Conservation (phyloP, 2,888 invertebrate genomes). For the Limnephilus auricula region DNA sequence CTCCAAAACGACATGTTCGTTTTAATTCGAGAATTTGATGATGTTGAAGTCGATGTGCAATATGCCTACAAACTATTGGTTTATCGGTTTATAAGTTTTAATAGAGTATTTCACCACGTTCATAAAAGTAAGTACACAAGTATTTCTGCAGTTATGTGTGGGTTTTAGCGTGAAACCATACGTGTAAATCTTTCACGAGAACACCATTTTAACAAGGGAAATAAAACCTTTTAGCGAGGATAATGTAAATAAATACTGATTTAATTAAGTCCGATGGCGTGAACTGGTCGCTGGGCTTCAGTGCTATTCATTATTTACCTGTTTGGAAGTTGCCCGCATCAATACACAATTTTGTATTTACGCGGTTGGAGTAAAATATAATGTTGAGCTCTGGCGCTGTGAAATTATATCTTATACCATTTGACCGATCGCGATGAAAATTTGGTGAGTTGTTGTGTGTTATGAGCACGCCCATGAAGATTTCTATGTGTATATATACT, state of each 20-base stretch:
- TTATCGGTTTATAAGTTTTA: neutral
- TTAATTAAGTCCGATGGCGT: neutral
- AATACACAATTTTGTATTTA: too few relatives aligned
- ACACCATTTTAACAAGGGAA: slow-evolving; percentile 12
- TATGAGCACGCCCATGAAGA: too few relatives aligned
- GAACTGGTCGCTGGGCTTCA: neutral
- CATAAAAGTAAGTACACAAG: neutral
- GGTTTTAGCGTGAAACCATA: neutral
- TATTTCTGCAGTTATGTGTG: neutral
- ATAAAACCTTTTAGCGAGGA: slow-evolving; percentile 3
- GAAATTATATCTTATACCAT: too few relatives aligned
- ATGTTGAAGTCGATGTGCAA: neutral
- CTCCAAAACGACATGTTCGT: too few relatives aligned
- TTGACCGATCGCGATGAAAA: too few relatives aligned
- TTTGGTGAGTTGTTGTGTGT: too few relatives aligned
- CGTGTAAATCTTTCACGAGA: neutral
- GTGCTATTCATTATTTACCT: neutral
- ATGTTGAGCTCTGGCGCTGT: too few relatives aligned
- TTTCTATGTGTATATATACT: too few relatives aligned
- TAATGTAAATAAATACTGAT: neutral
- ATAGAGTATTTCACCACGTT: neutral
- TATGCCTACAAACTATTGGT: neutral
- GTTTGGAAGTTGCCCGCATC: neutral
- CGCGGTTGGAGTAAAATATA: too few relatives aligned
- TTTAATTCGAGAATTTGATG: too few relatives aligned